A percentile compares a stretch with the other conserved stretches of the same genome.
phyloP scores from a whole-genome alignment of 2,113 vertebrate genomes.

The Junco hyemalis region DNA sequence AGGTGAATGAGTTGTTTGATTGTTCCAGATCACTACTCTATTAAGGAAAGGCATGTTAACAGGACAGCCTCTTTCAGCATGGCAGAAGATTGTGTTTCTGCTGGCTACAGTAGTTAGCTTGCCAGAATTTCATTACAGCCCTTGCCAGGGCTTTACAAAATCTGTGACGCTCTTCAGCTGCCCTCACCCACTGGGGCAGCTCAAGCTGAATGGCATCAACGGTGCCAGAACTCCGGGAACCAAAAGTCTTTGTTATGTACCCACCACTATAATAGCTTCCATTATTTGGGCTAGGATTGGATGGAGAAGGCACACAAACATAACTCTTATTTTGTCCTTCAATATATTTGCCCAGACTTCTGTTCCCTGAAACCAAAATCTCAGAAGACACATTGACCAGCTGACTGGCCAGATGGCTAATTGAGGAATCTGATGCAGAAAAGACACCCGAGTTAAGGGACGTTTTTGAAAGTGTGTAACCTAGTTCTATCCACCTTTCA shows the following conservation, averaged over 20 bases:
- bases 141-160: conserved; percentile 61
- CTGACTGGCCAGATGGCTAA: conserved; percentile 45
- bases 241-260: conserved; percentile 53
- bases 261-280: conserved; percentile 61
- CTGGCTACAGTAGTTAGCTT: conserved; percentile 45
- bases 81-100: background rate
- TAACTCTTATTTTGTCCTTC: conserved; percentile 50
- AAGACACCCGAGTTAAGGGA: conserved; percentile 26
- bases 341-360: conserved; percentile 54
- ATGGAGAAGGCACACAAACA: conserved; percentile 61
- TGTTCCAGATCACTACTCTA: background rate
- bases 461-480: conserved; percentile 56
- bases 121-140: conserved; percentile 53
- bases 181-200: conserved; percentile 52
- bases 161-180: background rate
- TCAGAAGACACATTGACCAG: conserved; percentile 25
- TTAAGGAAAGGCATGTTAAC: background rate
- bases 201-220: conserved; percentile 68
- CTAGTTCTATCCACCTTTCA: conserved; percentile 65
- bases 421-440: background rate
- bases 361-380: conserved; percentile 16
- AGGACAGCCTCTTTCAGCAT: background rate
- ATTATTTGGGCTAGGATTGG: conserved; percentile 55
- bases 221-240: conserved; percentile 20
- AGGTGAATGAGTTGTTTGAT: background rate